phyloP scores from a whole-genome alignment of 2,797 vertebrate genomes.

The Melopsittacus undulatus region DNA sequence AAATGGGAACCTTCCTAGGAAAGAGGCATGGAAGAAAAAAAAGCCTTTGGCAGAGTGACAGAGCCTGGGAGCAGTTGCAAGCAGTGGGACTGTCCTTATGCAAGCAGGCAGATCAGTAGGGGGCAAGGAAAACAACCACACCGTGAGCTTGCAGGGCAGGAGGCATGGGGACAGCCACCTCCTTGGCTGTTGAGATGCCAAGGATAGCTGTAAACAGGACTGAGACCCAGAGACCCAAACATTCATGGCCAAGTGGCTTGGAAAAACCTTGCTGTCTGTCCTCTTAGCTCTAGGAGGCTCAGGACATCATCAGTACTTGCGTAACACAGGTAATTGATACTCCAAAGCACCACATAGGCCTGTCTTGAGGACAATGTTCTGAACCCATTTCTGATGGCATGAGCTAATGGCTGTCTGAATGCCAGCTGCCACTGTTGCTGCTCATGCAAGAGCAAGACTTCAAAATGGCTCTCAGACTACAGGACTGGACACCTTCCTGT shows the following conservation, averaged over 20 bases:
- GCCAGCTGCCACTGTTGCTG: background rate
- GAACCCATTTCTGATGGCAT: background rate
- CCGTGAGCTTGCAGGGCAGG: background rate
- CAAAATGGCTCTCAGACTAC: background rate
- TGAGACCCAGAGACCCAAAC: background rate
- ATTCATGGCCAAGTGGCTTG: background rate
- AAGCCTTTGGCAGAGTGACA: background rate
- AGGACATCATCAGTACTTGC: background rate
- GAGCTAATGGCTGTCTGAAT: background rate
- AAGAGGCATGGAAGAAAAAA: background rate
- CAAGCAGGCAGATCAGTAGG: fast-evolving
- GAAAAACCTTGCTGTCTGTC: background rate
- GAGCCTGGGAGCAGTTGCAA: background rate
- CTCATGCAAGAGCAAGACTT: background rate
- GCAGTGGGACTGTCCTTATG: background rate
- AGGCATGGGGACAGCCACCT: background rate
- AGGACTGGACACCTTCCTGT: background rate
- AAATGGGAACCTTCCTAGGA: background rate
- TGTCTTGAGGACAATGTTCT: background rate
- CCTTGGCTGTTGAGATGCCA: background rate
- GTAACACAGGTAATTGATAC: background rate
- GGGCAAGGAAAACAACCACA: background rate
- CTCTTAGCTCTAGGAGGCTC: background rate
- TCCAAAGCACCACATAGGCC: background rate
- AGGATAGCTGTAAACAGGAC: background rate